Percentiles rank a stretch among this genome's conserved stretches.
Conservation (phyloP, 2,888 invertebrate genomes). For the Acrobasis suavella region DNA sequence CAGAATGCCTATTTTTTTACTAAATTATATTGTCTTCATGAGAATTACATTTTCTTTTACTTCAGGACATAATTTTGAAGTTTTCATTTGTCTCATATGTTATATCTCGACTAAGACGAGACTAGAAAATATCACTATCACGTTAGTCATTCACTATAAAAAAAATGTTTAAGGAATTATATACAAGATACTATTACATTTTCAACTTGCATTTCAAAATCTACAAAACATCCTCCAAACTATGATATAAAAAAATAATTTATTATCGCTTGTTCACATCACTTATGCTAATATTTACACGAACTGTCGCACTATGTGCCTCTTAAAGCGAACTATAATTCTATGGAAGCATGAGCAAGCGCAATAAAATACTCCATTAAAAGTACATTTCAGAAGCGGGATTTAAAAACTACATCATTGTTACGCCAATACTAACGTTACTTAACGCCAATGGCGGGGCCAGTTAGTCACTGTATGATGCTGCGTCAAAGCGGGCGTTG, state of each 20-base stretch:
- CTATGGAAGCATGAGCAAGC: too few species aligned
- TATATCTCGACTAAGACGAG: slow-evolving; percentile 7
- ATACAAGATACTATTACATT: slow-evolving; percentile 4
- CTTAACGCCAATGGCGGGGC: too few species aligned
- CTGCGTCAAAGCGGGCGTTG: too few species aligned
- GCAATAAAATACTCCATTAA: too few species aligned
- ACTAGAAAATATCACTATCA: slow-evolving; percentile 18
- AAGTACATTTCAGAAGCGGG: too few species aligned
- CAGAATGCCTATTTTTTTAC: slow-evolving; percentile 6
- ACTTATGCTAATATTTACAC: slow-evolving; percentile 76
- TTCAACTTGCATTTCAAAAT: slow-evolving; percentile 23
- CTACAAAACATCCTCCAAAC: slow-evolving; percentile 46
- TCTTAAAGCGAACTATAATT: slow-evolving; percentile 30
- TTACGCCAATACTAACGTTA: too few species aligned
- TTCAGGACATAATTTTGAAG: slow-evolving; percentile 5
- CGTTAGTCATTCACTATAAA: slow-evolving; percentile 12
- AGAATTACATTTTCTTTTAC: slow-evolving; percentile 8
- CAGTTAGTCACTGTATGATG: too few species aligned
- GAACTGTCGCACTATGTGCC: slow-evolving; percentile 57
- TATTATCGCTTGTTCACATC: slow-evolving; percentile 64
- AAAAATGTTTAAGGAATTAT: not conserved
- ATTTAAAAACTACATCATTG: too few species aligned
- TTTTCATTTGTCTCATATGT: slow-evolving; percentile 10
- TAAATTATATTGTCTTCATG: slow-evolving; percentile 20
- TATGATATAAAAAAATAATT: slow-evolving; percentile 59